phyloP scores from a whole-genome alignment of 1,140 invertebrate species.

The Drosophila prosaltans region DNA sequence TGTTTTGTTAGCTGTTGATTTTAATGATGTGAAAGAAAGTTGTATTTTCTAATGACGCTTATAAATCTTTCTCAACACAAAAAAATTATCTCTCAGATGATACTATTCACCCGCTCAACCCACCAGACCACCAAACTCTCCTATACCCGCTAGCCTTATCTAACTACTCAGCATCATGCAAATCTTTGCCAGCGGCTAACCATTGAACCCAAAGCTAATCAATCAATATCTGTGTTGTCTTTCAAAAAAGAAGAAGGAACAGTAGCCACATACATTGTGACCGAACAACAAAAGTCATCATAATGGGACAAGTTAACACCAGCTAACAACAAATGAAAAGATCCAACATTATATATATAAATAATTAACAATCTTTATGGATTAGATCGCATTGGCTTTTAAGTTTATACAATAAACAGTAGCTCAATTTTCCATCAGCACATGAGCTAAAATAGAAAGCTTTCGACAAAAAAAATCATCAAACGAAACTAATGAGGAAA shows the following conservation, averaged over 20 bases:
- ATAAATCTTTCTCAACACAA: conserved; percentile 18
- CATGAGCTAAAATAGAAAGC: background rate
- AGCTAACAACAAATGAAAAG: background rate
- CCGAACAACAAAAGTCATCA: conserved; percentile 3
- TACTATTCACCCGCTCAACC: background rate
- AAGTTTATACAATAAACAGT: background rate
- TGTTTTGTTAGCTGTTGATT: conserved; percentile 29
- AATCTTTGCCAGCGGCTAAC: conserved; percentile 42
- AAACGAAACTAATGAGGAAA: background rate
- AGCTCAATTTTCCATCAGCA: conserved; percentile 1
- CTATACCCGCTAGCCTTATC: background rate
- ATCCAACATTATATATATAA: background rate
- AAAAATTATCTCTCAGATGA: conserved; percentile 5
- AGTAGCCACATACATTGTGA: background rate
- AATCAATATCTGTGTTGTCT: conserved; percentile 41
- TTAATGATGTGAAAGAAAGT: conserved; percentile 64
- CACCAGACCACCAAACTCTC: background rate
- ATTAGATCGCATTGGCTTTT: background rate
- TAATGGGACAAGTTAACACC: conserved; percentile 8
- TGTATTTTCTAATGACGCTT: conserved; percentile 50
- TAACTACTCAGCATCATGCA: conserved; percentile 38
- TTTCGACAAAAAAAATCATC: background rate
- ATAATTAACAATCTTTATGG: background rate
- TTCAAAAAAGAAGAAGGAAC: background rate
- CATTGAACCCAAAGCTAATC: conserved; percentile 37